Evolutionary conservation across 2,113 vertebrate genomes (phyloP), one percentile per base, ranked within the genome.

Genomic region (Bostrychus sinensis): DNA sequence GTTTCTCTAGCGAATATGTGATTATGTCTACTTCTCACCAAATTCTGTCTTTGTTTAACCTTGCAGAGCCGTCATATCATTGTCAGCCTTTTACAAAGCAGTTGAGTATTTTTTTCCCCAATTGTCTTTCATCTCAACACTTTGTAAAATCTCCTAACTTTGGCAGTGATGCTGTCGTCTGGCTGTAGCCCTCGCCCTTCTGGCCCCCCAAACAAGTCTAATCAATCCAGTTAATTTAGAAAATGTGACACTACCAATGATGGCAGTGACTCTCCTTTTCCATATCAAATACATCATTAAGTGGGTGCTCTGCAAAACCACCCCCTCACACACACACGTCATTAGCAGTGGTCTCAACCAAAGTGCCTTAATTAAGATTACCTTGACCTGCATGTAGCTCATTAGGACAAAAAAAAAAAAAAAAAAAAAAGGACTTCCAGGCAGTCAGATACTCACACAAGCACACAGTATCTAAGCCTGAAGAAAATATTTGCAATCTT

Each of bases 151-250:
- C 57, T 61, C 58, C 23, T 48, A 59, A 66, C 53, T 74, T 61
- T 72, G 28, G 43, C 57, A 56, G 59, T 66, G 70, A 82, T 76
- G 63, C 69, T 66, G 75, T 79, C 77, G 75, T 7, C 45, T 48
- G 45, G 48, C 57, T 56, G 37, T 38, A 26, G 54, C 8, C 8
- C 55, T 23, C 34, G 59, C 48, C 65, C 70, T 72, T 50, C 30
- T 67, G 56, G n/a, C n/a, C 63, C 58, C 70, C 60, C 51, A 50
- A 82, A 82, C 75, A 79, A 64, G 62, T 79, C 72, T 73, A 80
- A 89, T 87, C 83, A 84, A 84, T 87, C 74, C 69, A 63, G 46
- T 66, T 89, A 87, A 89, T 84, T 87, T 78, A 75, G 68, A 48
- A 71, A 75, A 41, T 45, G 56, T 48, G 63, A 72, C 80, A 78